Conservation (phyloP, 35 echinoderm and acorn worm genomes). For the Patiria miniata region DNA sequence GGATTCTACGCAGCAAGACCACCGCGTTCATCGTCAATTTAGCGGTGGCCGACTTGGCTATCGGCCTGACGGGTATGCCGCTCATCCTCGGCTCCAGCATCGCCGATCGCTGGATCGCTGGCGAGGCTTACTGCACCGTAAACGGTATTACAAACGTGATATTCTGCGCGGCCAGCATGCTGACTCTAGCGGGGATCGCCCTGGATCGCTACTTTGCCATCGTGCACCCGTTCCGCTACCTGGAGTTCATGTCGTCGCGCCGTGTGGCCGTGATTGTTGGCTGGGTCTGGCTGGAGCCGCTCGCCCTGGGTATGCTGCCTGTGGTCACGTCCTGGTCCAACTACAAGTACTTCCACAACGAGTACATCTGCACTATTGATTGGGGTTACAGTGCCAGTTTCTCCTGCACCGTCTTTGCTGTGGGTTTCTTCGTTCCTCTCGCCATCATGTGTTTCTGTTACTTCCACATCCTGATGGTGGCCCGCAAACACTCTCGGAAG, state of each 20-base stretch:
- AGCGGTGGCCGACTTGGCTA: conserved; percentile 32
- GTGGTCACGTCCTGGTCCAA: conserved; percentile 21
- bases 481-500: neutral
- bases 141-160: conserved; percentile 1
- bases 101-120: conserved; percentile 21
- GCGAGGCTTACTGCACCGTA: conserved; percentile 7
- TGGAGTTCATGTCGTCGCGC: neutral
- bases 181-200: conserved; percentile 18
- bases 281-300: conserved; percentile 28
- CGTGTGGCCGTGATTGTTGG: neutral
- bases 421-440: conserved; percentile 23
- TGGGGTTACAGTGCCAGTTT: conserved; percentile 34
- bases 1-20: conserved; percentile 13
- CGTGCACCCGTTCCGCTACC: conserved; percentile 2
- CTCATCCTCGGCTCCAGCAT: conserved; percentile 32
- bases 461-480: conserved; percentile 16
- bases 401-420: neutral
- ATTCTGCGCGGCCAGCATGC: conserved; percentile 33
- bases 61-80: conserved; percentile 21
- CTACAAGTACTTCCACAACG: conserved; percentile 34
- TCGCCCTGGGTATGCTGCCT: neutral
- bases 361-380: conserved; percentile 16
- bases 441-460: conserved; percentile 22
- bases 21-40: conserved; percentile 42
- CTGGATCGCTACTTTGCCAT: conserved; percentile 48